Base-by-base conservation (phyloP, 1,140 invertebrate genomes). In the Drosophila miranda region DNA sequence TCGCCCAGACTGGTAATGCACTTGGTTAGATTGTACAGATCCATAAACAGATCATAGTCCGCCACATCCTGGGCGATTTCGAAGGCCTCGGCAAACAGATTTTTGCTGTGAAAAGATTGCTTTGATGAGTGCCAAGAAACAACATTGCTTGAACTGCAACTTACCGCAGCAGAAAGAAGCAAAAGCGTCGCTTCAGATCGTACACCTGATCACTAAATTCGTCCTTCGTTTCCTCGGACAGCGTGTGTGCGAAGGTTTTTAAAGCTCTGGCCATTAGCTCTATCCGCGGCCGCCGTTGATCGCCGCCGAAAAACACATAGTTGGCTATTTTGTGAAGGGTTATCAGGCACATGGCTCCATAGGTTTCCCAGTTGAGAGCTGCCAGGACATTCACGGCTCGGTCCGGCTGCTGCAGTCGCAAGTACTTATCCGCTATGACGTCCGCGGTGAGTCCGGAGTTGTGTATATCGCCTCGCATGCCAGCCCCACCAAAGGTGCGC, bases 21-120 rank as follows among this genome's bases (percentile, higher is more conserved):
- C 59, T 94, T 91, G 28, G 96, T 96, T 66, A 95, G 94, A 91
- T 95, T 96, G 86, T 96, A 94, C 43, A 97, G 93, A 91, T 98
- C 96, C 94, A 96, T 94, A 79, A 96, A 96, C 41, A 96, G 92
- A 91, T 96, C 96, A 81, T 95, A 95, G 87, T 96, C 95, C 30
- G 93, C 93, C 55, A 98, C 93, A 90, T 98, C 96, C 75, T 97
- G 95, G 13, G 96, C 96, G 49, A 98, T 91, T 60, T 96, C 93
- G 81, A 97, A 96, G 8, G 97, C 96, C 86, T 97, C 97, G 82
- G 97, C 96, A 90, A 96, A 95, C 50, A 96, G 92, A 57, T 94
- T 94, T 84, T 96, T 94, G 66, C 96, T 96, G 83, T 1, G 74
- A 71, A 50, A 13, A 38, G 34, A 38, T 5, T 13, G 3, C 34